phyloP scores from a whole-genome alignment of 2,888 invertebrate genomes.

The Lycaena phlaeas region DNA sequence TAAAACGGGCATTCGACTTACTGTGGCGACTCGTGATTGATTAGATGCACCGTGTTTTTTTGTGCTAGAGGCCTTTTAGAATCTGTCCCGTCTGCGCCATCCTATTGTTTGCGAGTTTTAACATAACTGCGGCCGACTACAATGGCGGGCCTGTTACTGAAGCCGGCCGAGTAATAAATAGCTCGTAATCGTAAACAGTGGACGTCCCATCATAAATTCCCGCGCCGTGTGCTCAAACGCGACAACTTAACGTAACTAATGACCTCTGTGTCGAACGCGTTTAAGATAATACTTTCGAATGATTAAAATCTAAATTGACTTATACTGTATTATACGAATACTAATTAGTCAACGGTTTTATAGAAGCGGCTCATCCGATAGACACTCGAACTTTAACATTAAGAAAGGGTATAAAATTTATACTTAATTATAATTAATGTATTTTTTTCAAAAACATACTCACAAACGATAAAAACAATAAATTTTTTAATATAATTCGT shows the following conservation, averaged over 20 bases:
- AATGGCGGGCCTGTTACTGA: conserved; percentile 25
- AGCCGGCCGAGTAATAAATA: conserved; percentile 36
- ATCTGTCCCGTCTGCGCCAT: conserved; percentile 30
- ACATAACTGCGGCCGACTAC: conserved; percentile 27
- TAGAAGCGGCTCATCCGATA: too few relatives aligned
- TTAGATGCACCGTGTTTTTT: conserved; percentile 56
- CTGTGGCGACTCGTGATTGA: conserved; percentile 55
- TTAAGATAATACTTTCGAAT: too few relatives aligned
- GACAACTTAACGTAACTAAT: background rate
- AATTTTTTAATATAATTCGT: too few relatives aligned
- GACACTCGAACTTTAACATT: too few relatives aligned
- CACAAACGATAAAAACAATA: too few relatives aligned
- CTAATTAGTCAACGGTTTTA: too few relatives aligned
- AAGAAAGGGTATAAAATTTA: too few relatives aligned
- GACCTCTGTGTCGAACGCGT: too few relatives aligned
- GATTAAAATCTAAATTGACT: too few relatives aligned
- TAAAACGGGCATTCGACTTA: conserved; percentile 48
- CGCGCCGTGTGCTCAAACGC: conserved; percentile 12
- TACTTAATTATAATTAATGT: too few relatives aligned
- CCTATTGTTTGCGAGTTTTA: conserved; percentile 41
- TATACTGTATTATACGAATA: too few relatives aligned
- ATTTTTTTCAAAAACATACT: too few relatives aligned
- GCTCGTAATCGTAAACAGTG: conserved; percentile 37
- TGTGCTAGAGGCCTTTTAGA: conserved; percentile 31
- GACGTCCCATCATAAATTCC: conserved; percentile 37